phyloP scores from a whole-genome alignment of 2,888 invertebrate genomes.

The Byasa hedistus region DNA sequence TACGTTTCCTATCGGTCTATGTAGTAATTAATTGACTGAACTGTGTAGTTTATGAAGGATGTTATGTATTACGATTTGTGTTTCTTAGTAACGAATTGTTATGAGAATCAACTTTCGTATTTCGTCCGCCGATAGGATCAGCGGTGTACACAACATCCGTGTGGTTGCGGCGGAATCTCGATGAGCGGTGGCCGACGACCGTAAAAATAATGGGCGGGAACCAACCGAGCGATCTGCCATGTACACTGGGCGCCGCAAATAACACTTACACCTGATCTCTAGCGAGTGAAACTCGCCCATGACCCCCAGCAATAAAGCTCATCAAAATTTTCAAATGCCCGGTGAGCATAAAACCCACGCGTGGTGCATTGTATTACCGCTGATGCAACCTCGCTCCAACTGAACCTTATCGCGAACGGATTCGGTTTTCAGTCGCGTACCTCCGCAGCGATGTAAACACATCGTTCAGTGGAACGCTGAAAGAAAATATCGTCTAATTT shows the following conservation, averaged over 20 bases:
- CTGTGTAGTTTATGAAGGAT: too few species aligned
- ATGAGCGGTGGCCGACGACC: conserved; percentile 65
- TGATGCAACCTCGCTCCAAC: conserved; percentile 4
- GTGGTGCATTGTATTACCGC: conserved; percentile 20
- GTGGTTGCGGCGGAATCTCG: conserved; percentile 43
- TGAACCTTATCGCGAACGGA: conserved; percentile 4
- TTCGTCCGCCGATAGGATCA: neutral
- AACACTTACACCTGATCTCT: conserved; percentile 13
- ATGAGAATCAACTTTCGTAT: too few species aligned
- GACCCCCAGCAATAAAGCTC: conserved; percentile 14
- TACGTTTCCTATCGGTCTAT: too few species aligned
- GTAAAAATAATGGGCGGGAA: conserved; percentile 72
- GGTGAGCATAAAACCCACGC: conserved; percentile 10
- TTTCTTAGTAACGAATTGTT: too few species aligned
- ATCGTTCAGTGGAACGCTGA: conserved; percentile 12
- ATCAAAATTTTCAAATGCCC: conserved; percentile 15
- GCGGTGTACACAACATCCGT: conserved; percentile 9
- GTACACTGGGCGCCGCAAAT: conserved; percentile 28
- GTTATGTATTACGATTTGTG: too few species aligned
- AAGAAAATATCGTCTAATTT: conserved; percentile 30
- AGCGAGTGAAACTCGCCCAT: conserved; percentile 20
- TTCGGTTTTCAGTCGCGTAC: conserved; percentile 12
- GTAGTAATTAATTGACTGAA: too few species aligned
- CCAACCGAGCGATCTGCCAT: conserved; percentile 43
- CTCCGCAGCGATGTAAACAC: conserved; percentile 19